Conservation (phyloP, 2,797 vertebrate species). For the Setipinna tenuifilis region DNA sequence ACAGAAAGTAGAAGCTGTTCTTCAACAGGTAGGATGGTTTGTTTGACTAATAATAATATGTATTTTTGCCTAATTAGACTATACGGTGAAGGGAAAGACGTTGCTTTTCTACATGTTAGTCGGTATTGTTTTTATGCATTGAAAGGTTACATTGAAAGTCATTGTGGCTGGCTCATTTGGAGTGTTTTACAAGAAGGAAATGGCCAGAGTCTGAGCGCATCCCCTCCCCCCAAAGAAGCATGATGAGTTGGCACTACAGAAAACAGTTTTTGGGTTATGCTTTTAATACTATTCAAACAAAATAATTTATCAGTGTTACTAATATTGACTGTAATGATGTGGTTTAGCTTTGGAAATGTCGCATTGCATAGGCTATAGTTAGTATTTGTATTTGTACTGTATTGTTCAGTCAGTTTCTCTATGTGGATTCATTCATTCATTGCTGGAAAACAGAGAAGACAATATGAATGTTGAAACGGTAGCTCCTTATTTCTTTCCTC, state of each 20-base stretch:
- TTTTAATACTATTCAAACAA: not conserved
- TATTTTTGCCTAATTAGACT: not conserved
- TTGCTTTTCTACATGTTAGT: not conserved
- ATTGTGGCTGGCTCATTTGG: not conserved
- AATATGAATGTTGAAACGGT: not conserved
- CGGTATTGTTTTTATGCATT: not conserved
- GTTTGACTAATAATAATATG: not conserved
- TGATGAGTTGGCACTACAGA: constrained; percentile 44
- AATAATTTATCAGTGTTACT: not conserved
- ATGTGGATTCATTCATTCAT: constrained; percentile 28
- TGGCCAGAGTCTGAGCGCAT: not conserved
- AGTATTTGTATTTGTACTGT: not conserved
- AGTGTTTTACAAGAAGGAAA: constrained; percentile 19
- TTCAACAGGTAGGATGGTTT: constrained; percentile 71
- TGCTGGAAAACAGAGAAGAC: not conserved
- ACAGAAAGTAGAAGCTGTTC: constrained; percentile 64
- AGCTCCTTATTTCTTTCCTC: not conserved
- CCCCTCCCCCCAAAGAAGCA: constrained; percentile 24
- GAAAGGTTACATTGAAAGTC: not conserved
- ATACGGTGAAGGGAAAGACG: not conserved
- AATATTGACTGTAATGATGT: not conserved
- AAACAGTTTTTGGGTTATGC: not conserved
- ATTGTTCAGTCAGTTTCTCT: no score
- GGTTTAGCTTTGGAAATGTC: not conserved
- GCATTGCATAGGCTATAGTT: no score